phyloP scores from a whole-genome alignment of 2,888 invertebrate genomes.

The Coremacera marginata region DNA sequence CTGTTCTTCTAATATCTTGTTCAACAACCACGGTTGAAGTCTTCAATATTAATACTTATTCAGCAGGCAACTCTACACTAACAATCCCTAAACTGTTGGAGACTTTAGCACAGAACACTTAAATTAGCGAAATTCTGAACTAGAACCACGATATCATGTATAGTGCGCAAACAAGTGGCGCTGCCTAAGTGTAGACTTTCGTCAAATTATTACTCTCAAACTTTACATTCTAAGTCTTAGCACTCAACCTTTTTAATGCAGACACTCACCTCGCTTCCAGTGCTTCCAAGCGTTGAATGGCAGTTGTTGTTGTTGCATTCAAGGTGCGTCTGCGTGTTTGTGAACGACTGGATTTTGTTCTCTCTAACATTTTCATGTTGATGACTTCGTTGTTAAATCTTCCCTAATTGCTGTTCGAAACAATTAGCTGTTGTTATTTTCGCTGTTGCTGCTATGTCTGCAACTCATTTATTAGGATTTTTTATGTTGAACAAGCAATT shows the following conservation, averaged over 20 bases:
- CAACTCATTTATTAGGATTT: constrained; percentile 5
- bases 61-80: too few relatives aligned
- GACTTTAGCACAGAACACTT: too few relatives aligned
- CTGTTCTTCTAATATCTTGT: too few relatives aligned
- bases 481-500: background rate
- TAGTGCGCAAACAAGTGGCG: too few relatives aligned
- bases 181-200: background rate
- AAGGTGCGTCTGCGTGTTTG: constrained; percentile 42
- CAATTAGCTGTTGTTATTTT: constrained; percentile 11
- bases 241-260: background rate
- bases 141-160: too few relatives aligned
- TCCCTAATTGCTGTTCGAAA: background rate
- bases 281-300: constrained; percentile 38
- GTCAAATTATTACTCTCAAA: background rate
- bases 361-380: constrained; percentile 46
- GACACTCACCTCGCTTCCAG: constrained; percentile 45
- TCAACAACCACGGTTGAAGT: too few relatives aligned
- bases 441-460: constrained; percentile 2
- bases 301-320: constrained; percentile 33
- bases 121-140: too few relatives aligned
- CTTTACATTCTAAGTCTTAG: background rate
- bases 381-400: constrained; percentile 23
- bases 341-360: constrained; percentile 48
- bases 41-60: too few relatives aligned
- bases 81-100: too few relatives aligned